Evolutionary conservation across 2,797 vertebrate species (phyloP).

Genomic region (Muscicapa comitata): DNA sequence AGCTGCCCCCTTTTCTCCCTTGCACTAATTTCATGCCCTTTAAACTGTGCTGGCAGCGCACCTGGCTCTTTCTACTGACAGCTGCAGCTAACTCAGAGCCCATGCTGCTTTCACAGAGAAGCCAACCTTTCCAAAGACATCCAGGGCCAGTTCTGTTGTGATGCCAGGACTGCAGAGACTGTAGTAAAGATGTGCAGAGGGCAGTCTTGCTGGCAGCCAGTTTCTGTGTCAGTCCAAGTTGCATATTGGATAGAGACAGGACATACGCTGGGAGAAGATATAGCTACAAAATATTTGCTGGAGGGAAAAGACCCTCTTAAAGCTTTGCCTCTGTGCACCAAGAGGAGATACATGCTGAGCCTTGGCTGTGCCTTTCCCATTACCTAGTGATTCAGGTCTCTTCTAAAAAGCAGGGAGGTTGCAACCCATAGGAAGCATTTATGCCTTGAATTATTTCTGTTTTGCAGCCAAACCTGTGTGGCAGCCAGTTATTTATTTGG

Average conservation of each 20-base stretch:
- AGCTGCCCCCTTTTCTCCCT: background rate
- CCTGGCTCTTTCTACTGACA: background rate
- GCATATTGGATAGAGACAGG: background rate
- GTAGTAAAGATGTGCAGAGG: background rate
- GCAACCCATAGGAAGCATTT: background rate
- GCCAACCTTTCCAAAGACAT: background rate
- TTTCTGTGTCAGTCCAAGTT: background rate
- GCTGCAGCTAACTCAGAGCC: background rate
- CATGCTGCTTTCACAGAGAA: background rate
- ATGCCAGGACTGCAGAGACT: background rate
- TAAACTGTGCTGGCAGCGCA: background rate
- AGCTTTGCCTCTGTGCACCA: background rate
- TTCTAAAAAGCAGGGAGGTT: background rate
- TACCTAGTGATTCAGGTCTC: background rate
- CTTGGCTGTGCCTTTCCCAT: background rate
- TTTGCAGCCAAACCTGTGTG: background rate
- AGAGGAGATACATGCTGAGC: background rate
- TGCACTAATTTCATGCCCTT: background rate
- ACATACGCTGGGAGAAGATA: background rate
- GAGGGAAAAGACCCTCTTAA: background rate
- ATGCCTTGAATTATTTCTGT: background rate
- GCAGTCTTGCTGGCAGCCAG: background rate
- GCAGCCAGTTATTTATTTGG: background rate
- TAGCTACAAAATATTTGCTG: background rate
- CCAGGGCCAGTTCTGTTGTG: background rate